A percentile compares a stretch with the other conserved stretches of the same genome.
phyloP scores from a whole-genome alignment of 2,888 invertebrate genomes.

The Watsonalla binaria region DNA sequence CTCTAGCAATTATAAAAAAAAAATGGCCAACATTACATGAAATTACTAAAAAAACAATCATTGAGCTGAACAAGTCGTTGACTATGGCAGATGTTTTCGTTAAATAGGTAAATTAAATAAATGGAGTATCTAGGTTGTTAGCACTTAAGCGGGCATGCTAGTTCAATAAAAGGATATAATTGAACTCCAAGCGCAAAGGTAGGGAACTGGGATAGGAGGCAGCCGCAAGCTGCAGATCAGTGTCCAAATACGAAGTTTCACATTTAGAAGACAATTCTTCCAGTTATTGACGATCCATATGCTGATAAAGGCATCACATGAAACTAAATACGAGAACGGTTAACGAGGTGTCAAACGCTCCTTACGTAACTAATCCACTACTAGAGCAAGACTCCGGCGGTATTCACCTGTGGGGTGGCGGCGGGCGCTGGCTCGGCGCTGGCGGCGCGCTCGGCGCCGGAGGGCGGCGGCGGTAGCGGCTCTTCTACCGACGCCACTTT shows the following conservation, averaged over 20 bases:
- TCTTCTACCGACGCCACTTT: conserved; percentile 13
- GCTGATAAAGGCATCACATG: conserved; percentile 62
- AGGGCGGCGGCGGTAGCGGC: conserved; percentile 27
- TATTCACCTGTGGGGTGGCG: conserved; percentile 64
- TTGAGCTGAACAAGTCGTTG: too few relatives aligned
- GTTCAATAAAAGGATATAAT: conserved; percentile 24
- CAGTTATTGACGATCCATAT: conserved; percentile 62
- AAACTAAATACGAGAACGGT: conserved; percentile 62
- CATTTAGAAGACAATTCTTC: conserved; percentile 39
- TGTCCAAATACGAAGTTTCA: conserved; percentile 3
- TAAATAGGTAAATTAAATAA: background rate
- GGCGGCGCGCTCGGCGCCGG: conserved; percentile 19
- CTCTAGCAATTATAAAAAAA: too few relatives aligned
- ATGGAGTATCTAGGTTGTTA: conserved; percentile 33
- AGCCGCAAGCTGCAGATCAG: conserved; percentile 27
- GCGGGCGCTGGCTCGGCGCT: conserved; percentile 10
- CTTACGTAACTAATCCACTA: conserved; percentile 67
- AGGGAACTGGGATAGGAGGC: conserved; percentile 33
- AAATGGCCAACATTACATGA: too few relatives aligned
- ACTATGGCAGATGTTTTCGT: too few relatives aligned
- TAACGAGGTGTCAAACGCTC: conserved; percentile 52
- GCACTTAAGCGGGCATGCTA: conserved; percentile 58
- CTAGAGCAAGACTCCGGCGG: conserved; percentile 61
- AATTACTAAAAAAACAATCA: too few relatives aligned
- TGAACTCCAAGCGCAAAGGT: conserved; percentile 35